Evolutionary conservation across 2,113 vertebrate species (phyloP).

Genomic region (Hippocampus abdominalis): DNA sequence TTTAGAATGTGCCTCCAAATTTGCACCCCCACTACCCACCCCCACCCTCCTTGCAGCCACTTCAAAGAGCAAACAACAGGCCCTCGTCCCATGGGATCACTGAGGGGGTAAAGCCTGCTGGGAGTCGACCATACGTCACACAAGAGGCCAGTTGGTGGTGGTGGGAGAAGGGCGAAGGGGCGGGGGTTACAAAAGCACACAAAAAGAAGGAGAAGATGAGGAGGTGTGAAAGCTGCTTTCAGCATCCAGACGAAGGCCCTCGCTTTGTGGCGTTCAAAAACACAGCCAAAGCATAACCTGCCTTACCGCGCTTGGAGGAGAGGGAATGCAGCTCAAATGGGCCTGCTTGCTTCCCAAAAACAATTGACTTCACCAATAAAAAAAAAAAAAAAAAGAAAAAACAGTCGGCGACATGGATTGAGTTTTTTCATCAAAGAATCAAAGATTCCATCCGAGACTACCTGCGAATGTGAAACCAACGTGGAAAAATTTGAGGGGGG

Average conservation of each 20-base stretch:
- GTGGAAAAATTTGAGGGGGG: not conserved
- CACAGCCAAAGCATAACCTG: constrained; percentile 46
- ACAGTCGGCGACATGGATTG: constrained; percentile 24
- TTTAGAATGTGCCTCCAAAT: constrained; percentile 70
- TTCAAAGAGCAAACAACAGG: constrained; percentile 73
- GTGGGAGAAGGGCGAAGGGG: constrained; percentile 46
- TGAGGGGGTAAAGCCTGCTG: constrained; percentile 59
- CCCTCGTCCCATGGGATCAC: constrained; percentile 60
- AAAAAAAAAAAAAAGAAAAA: constrained; percentile 10
- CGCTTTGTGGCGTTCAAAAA: constrained; percentile 53
- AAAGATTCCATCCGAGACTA: constrained; percentile 10
- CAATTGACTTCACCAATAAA: constrained; percentile 38
- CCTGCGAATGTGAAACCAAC: not conserved
- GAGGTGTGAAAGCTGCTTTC: constrained; percentile 63
- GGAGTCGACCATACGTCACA: constrained; percentile 65
- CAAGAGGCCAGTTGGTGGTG: constrained; percentile 61
- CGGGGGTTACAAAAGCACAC: constrained; percentile 43
- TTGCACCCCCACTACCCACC: constrained; percentile 58
- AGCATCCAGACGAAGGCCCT: constrained; percentile 51
- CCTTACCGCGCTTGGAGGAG: constrained; percentile 49
- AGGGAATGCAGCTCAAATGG: constrained; percentile 53
- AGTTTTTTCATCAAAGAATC: constrained; percentile 41
- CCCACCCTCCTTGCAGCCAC: constrained; percentile 69
- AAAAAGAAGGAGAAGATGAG: constrained; percentile 40
- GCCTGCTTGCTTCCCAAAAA: constrained; percentile 41